These are phyloP conservation scores for Pterocles orientalis DNA, from an alignment of 2,113 vertebrate genomes.

Conservation along the genomic window DNA sequence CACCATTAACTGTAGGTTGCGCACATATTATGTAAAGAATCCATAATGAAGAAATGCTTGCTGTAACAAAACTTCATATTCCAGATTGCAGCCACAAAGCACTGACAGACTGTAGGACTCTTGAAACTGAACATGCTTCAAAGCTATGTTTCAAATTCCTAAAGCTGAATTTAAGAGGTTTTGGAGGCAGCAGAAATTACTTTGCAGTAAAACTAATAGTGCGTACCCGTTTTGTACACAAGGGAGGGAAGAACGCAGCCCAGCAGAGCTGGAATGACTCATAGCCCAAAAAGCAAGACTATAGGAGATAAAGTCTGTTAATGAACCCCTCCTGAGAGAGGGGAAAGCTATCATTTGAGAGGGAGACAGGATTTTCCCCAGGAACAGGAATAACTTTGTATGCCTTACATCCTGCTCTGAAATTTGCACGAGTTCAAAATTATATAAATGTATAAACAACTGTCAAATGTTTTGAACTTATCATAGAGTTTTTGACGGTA, in stretches of 20 bases:
- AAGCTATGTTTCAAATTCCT: conserved; percentile 31
- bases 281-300: neutral
- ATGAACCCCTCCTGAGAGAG: neutral
- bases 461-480: neutral
- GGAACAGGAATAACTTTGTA: neutral
- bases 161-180: conserved; percentile 32
- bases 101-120: neutral
- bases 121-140: neutral
- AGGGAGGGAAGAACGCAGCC: neutral
- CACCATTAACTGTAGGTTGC: conserved; percentile 34
- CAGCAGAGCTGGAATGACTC: neutral
- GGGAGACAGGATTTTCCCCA: neutral
- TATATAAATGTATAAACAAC: neutral
- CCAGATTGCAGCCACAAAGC: neutral
- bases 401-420: neutral
- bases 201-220: conserved; percentile 48
- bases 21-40: conserved; percentile 33
- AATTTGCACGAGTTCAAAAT: neutral
- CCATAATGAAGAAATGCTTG: neutral
- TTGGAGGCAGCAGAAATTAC: neutral
- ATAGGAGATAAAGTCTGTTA: neutral
- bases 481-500: neutral
- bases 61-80: neutral
- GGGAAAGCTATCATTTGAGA: neutral
- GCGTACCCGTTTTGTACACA: neutral